Evolutionary conservation across 2,888 invertebrate genomes (phyloP).

Genomic region (Cacoxenus indagator): DNA sequence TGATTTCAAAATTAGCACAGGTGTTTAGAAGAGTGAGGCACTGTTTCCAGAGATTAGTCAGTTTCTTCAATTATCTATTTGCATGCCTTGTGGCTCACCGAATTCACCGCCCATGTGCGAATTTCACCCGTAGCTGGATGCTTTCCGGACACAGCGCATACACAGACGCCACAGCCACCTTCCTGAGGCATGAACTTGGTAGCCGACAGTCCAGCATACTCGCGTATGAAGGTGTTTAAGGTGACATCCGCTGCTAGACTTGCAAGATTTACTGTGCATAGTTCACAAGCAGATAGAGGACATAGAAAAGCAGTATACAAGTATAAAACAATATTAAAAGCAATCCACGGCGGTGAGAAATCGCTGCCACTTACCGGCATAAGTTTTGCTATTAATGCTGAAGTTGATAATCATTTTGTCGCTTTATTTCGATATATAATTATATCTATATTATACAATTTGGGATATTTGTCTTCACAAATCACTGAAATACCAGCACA

Average conservation of each 20-base stretch:
- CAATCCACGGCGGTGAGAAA: no score
- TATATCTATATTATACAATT: no score
- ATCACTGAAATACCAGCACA: no score
- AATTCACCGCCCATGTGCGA: conserved; percentile 74
- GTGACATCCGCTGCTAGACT: conserved; percentile 70
- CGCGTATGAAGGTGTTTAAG: conserved; percentile 75
- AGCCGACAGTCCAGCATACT: conserved; percentile 74
- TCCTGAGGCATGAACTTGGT: conserved; percentile 78
- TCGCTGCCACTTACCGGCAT: no score
- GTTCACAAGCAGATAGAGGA: no score
- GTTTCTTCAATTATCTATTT: background rate
- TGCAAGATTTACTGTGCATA: conserved; percentile 56
- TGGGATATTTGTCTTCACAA: no score
- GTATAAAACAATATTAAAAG: no score
- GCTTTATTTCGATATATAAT: no score
- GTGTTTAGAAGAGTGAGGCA: conserved; percentile 75
- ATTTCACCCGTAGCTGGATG: conserved; percentile 46
- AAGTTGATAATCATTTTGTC: no score
- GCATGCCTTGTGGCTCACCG: conserved; percentile 72
- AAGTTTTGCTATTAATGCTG: no score
- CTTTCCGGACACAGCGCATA: conserved; percentile 70
- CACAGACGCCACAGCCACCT: conserved; percentile 78
- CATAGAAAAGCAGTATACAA: no score
- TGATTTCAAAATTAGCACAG: conserved; percentile 78
- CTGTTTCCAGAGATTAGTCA: conserved; percentile 69